Base-by-base conservation (phyloP, 2,888 invertebrate genomes). In the Bugulina stolonifera region DNA sequence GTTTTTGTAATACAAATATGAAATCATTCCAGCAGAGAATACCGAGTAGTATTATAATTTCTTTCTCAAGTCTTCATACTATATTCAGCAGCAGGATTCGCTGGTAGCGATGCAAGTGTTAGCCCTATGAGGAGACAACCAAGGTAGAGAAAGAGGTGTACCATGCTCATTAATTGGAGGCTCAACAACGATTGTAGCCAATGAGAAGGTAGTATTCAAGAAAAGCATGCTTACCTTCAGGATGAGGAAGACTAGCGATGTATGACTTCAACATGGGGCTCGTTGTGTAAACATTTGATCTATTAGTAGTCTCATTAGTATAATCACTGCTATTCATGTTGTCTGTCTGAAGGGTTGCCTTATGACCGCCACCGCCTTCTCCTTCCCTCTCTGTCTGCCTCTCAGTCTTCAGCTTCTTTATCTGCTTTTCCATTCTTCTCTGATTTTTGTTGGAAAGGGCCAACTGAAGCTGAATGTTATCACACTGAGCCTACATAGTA, bases 151-250 rank as follows among this genome's bases (percentile, higher is more conserved):
- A n/a, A n/a, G n/a, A n/a, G n/a, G n/a, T n/a, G n/a, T n/a, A n/a
- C n/a, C n/a, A n/a, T n/a, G n/a, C n/a, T n/a, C n/a, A n/a, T n/a
- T n/a, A n/a, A n/a, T n/a, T n/a, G n/a, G n/a, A n/a, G n/a, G n/a
- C n/a, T n/a, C n/a, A n/a, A n/a, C n/a, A n/a, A n/a, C n/a, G n/a
- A n/a, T n/a, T n/a, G n/a, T n/a, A n/a, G n/a, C n/a, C n/a, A n/a
- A n/a, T n/a, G n/a, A n/a, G n/a, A n/a, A n/a, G n/a, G n/a, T n/a
- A n/a, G n/a, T n/a, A n/a, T n/a, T n/a, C n/a, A n/a, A n/a, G n/a
- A n/a, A n/a, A n/a, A n/a, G n/a, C 22, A 29, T n/a, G 25, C 23
- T 75, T 73, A 69, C 73, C 74, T 73, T 74, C 74, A 64, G 71
- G 71, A 22, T 54, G 29, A n/a, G 57, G 72, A 18, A 72, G 58